These are phyloP conservation scores for Apis dorsata DNA, from an alignment of 1,140 invertebrate genomes.

Conservation along the genomic window DNA sequence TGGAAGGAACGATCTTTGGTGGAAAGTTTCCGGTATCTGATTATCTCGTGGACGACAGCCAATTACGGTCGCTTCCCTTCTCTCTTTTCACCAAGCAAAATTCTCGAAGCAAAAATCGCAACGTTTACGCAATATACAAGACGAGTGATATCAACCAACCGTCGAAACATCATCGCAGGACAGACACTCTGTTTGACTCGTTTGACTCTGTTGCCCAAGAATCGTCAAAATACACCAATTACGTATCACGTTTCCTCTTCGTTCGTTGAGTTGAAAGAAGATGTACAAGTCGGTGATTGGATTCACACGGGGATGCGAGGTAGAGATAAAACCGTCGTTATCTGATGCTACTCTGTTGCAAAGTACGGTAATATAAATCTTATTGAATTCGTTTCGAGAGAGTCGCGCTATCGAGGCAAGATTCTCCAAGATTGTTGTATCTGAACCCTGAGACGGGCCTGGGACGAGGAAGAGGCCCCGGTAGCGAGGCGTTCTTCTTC, in stretches of 20 bases:
- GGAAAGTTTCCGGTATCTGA: constrained; percentile 20
- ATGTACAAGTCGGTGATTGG: constrained; percentile 5
- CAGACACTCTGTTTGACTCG: background rate
- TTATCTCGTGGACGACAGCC: background rate
- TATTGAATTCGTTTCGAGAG: constrained; percentile 32
- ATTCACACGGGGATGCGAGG: background rate
- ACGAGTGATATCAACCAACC: too few relatives aligned
- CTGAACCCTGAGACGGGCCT: constrained; percentile 15
- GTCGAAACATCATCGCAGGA: background rate
- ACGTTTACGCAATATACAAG: background rate
- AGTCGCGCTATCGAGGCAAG: background rate
- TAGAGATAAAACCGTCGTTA: constrained; percentile 6
- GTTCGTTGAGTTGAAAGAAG: background rate
- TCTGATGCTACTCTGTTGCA: background rate
- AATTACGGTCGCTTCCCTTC: constrained; percentile 9
- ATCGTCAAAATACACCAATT: background rate
- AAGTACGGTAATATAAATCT: constrained; percentile 24
- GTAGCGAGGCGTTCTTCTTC: background rate
- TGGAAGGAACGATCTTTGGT: background rate
- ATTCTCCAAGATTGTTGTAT: constrained; percentile 1
- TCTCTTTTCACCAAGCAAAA: background rate
- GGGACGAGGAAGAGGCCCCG: constrained; percentile 35
- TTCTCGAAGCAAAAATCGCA: background rate
- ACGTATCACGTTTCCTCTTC: background rate
- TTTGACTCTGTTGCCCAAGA: background rate